A percentile compares a stretch with the other conserved stretches of the same genome.
Conservation (phyloP, 2,113 vertebrate species). For the Hemiscyllium ocellatum region DNA sequence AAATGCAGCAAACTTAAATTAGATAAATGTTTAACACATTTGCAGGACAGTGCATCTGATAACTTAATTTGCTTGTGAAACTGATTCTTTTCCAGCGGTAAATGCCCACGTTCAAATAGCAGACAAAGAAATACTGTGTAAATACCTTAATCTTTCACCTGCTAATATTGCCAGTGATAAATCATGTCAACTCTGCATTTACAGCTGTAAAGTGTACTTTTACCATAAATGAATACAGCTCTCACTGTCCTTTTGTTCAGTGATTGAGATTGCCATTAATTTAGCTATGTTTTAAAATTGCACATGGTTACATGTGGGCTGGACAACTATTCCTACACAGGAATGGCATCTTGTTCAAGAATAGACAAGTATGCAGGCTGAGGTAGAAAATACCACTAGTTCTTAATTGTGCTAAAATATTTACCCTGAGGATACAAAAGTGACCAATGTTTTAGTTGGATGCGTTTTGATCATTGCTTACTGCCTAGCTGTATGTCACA, state of each 20-base stretch:
- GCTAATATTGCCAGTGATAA: neutral
- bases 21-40: neutral
- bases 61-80: neutral
- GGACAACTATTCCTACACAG: neutral
- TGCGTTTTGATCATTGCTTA: neutral
- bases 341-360: neutral
- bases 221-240: neutral
- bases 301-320: neutral
- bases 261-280: neutral
- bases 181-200: too few relatives aligned
- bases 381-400: neutral
- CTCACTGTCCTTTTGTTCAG: neutral
- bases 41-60: neutral
- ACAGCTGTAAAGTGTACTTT: neutral
- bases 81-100: neutral
- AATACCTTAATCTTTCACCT: neutral
- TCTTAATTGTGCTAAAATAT: conserved; percentile 2
- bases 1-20: neutral
- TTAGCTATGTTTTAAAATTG: neutral
- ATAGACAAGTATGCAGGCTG: neutral
- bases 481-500: neutral
- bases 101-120: neutral
- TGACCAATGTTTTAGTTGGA: neutral
- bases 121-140: neutral
- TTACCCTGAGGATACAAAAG: neutral